These are phyloP conservation scores for Sycobia sp. DNA, from an alignment of 1,140 invertebrate species.

Conservation along the genomic window DNA sequence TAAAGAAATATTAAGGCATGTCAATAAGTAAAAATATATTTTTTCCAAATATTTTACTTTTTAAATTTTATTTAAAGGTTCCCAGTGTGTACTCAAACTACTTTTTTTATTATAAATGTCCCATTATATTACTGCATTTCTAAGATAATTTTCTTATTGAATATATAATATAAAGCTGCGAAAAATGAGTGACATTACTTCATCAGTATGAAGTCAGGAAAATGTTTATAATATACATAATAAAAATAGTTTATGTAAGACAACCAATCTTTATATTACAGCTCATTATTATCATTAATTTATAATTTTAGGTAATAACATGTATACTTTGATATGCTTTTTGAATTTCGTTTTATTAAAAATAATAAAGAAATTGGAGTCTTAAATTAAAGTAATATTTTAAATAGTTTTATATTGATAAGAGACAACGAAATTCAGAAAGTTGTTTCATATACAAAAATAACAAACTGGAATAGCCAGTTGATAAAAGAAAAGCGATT, in stretches of 20 bases:
- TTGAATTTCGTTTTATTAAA: slow-evolving; percentile 19
- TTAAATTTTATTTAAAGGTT: slow-evolving; percentile 28
- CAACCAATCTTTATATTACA: slow-evolving; percentile 33
- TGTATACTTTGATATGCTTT: slow-evolving; percentile 21
- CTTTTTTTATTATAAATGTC: too few species aligned
- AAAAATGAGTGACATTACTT: slow-evolving; percentile 2
- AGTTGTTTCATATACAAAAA: slow-evolving; percentile 27
- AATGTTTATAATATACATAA: slow-evolving; percentile 28
- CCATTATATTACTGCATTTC: too few species aligned
- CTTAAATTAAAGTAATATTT: slow-evolving; percentile 6
- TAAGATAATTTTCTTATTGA: too few species aligned
- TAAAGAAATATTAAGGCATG: not conserved
- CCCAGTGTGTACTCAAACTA: slow-evolving; percentile 36
- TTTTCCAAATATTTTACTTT: slow-evolving; percentile 7
- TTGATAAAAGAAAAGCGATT: slow-evolving; percentile 28
- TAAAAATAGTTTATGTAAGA: slow-evolving; percentile 35
- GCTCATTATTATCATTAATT: slow-evolving; percentile 25
- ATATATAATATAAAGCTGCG: slow-evolving; percentile 8
- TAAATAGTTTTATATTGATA: slow-evolving; percentile 3
- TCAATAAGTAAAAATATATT: slow-evolving; percentile 13
- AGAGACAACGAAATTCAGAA: slow-evolving; percentile 24
- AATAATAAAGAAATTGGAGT: slow-evolving; percentile 9
- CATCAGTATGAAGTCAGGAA: slow-evolving; percentile 21
- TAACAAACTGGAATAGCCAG: slow-evolving; percentile 24
- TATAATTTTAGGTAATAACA: slow-evolving; percentile 31